Percentiles rank a stretch among this genome's conserved stretches.
phyloP scores from a whole-genome alignment of 2,797 vertebrate genomes.

The Dendrocincla fuliginosa region DNA sequence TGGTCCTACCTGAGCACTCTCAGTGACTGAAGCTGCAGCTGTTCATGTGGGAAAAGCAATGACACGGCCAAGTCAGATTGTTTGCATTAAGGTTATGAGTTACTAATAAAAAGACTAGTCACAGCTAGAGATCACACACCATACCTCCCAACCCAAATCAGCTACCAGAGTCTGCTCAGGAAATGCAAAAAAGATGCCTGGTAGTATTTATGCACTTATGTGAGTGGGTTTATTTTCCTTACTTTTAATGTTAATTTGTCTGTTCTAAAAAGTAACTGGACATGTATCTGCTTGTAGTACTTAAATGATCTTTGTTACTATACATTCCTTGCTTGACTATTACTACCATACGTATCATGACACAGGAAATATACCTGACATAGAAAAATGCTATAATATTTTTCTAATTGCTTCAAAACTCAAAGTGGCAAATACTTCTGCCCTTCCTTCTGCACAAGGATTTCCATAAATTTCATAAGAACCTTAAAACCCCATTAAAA shows the following conservation, averaged over 20 bases:
- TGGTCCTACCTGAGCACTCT: background rate
- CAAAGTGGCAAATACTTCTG: background rate
- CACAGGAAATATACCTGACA: background rate
- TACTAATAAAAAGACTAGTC: conserved; percentile 15
- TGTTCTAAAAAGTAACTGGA: background rate
- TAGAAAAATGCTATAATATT: background rate
- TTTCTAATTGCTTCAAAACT: background rate
- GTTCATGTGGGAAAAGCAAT: background rate
- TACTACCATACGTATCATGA: background rate
- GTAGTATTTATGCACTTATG: background rate
- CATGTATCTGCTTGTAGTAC: background rate
- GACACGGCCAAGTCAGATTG: background rate
- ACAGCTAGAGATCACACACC: background rate
- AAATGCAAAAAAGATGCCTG: conserved; percentile 16
- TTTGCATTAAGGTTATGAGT: conserved; percentile 24
- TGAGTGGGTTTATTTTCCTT: background rate
- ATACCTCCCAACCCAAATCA: background rate
- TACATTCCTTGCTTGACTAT: background rate
- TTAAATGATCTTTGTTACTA: background rate
- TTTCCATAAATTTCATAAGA: background rate
- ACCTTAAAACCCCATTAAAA: background rate
- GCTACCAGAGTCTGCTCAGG: conserved; percentile 12
- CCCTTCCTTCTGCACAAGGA: background rate
- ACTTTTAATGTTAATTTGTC: background rate
- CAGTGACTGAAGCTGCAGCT: background rate